A percentile compares a stretch with the other conserved stretches of the same genome.
Evolutionary conservation across 2,113 vertebrate genomes (phyloP).

Genomic region (Heterochromis multidens): DNA sequence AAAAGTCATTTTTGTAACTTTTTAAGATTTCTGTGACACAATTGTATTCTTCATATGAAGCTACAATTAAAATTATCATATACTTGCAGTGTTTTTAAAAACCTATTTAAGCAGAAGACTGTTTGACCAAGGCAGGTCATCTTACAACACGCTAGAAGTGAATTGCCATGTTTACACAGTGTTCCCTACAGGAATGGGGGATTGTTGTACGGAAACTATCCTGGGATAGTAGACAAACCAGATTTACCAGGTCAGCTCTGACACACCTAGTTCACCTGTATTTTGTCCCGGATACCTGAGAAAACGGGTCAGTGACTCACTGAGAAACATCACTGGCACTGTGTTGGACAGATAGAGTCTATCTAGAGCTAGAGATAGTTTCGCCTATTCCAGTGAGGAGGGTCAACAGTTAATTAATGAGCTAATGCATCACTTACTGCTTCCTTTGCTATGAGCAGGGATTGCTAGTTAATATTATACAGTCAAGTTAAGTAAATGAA

Average conservation of each 20-base stretch:
- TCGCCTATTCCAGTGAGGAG: background rate
- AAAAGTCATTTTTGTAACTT: background rate
- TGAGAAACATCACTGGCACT: background rate
- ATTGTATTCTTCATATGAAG: background rate
- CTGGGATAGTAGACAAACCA: slow-evolving; percentile 37
- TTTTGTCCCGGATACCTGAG: slow-evolving; percentile 24
- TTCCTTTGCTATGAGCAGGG: background rate
- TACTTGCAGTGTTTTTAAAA: background rate
- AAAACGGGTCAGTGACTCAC: background rate
- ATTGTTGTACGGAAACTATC: background rate
- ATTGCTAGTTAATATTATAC: background rate
- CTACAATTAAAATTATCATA: background rate
- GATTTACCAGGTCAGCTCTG: slow-evolving; percentile 49
- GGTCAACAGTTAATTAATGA: background rate
- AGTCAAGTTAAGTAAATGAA: background rate
- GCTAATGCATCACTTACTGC: background rate
- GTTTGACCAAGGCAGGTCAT: background rate
- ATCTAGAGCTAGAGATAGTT: no score
- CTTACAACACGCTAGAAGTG: background rate
- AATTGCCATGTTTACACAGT: slow-evolving; percentile 13
- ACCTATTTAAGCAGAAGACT: background rate
- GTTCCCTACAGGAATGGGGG: background rate
- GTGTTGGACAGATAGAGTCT: background rate
- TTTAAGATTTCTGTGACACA: background rate
- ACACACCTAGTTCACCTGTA: slow-evolving; percentile 32